Evolutionary conservation across 2,113 vertebrate species (phyloP), one percentile per base, ranked within the genome.

Genomic region (Grammomys surdaster): DNA sequence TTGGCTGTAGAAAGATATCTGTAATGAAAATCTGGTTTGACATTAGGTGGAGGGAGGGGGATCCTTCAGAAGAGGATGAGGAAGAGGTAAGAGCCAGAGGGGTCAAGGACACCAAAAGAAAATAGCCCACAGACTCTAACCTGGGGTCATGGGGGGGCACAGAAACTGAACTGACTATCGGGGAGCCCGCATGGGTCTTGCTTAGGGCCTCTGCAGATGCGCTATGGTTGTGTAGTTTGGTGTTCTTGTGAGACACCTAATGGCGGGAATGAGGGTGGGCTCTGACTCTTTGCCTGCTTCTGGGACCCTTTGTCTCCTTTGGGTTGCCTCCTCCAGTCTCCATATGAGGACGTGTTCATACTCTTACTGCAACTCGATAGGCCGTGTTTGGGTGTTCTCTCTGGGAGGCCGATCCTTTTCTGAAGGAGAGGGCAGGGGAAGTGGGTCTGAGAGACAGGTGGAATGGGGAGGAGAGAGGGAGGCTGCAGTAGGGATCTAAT

Each of bases 21-120:
- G 8, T 80, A 90, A 4, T 89, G 65, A 90, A 93, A 94, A 82
- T 96, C 33, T 78, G 67, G 16, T 95, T 93, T 89, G 60, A 86
- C 36, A 40, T 73, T 73, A 73, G n/a, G 70, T 73, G n/a, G 19
- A 40, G 70, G 17, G 8, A 40, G n/a, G 19, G 70, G 19, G 10
- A 10, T 40, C n/a, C 6, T 73, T 16, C n/a, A 31, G 36, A 40
- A 22, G 70, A 73, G 70, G 70, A 8, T 40, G 70, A 73, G 70
- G 19, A 73, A 40, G 70, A 12, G 8, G 1, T 40, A 40, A n/a
- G 36, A 40, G 7, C n/a, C 36, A 72, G 70, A 73, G 36, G 19
- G 19, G 70, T 73, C n/a, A 73, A 40, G 3, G 70, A 22, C 8
- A 22, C 36, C n/a, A 73, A 24, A 75, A 43, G 72, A 75, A 22